Evolutionary conservation across 2,113 vertebrate genomes (phyloP).

Genomic region (Tyto alba): DNA sequence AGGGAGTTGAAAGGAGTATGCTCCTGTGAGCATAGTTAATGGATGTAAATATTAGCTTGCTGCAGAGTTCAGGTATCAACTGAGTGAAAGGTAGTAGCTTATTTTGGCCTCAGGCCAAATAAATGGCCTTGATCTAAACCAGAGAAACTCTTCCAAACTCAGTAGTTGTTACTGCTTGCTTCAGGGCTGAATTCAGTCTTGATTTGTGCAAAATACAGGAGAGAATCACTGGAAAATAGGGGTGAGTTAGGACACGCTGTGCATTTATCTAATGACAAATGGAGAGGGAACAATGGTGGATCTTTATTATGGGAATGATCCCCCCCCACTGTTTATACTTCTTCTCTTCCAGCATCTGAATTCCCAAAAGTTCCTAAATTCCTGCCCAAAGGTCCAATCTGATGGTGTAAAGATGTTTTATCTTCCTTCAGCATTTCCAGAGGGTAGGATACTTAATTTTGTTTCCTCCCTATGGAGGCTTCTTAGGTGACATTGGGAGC

Average conservation of each 20-base stretch:
- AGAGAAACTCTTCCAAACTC: constrained; percentile 9
- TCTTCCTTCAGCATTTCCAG: not conserved
- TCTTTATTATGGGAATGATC: not conserved
- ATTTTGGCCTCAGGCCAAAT: constrained; percentile 10
- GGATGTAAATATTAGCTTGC: constrained; percentile 11
- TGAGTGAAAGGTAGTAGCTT: not conserved
- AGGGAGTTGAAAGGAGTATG: not conserved
- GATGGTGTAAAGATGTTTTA: not conserved
- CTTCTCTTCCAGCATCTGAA: not conserved
- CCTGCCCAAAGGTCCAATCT: not conserved
- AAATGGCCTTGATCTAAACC: not conserved
- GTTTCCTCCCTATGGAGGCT: not conserved
- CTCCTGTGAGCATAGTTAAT: constrained; percentile 14
- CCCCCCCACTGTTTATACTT: not conserved
- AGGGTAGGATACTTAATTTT: not conserved
- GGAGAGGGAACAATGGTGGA: not conserved
- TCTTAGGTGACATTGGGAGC: not conserved
- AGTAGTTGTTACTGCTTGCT: not conserved
- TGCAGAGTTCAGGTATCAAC: constrained; percentile 4
- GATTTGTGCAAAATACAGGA: not conserved
- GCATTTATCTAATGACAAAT: not conserved
- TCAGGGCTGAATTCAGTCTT: not conserved
- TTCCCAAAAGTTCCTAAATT: not conserved
- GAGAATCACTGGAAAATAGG: not conserved
- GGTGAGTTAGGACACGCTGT: not conserved